Percentiles rank a stretch among this genome's conserved stretches.
Evolutionary conservation across 2,888 invertebrate genomes (phyloP).

Genomic region (Cantharis rustica): DNA sequence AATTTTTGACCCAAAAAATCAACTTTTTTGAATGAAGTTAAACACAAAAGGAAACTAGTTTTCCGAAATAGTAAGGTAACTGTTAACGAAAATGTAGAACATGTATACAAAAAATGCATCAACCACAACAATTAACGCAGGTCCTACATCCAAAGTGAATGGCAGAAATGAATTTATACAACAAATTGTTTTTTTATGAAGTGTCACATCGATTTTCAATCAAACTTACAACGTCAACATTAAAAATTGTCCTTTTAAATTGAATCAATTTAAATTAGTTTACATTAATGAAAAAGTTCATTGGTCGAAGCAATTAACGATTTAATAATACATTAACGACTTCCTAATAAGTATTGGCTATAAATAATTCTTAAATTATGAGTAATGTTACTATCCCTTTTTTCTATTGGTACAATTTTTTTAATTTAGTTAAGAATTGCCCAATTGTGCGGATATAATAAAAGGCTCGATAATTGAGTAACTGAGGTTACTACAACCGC

Average conservation of each 20-base stretch:
- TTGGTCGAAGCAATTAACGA: neutral
- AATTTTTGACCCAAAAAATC: neutral
- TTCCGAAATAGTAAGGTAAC: neutral
- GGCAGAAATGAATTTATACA: neutral
- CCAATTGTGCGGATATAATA: neutral
- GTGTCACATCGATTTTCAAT: neutral
- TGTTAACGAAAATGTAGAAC: neutral
- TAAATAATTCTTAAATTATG: neutral
- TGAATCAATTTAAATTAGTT: neutral
- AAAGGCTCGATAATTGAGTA: neutral
- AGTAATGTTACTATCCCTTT: neutral
- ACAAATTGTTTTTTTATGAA: neutral
- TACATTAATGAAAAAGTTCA: neutral
- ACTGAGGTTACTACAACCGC: neutral
- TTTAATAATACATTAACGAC: neutral
- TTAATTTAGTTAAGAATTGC: neutral
- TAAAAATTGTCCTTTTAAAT: neutral
- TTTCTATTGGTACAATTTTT: neutral
- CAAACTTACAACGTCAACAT: neutral
- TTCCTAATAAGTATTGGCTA: neutral
- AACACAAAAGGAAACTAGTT: neutral
- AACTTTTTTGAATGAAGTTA: neutral
- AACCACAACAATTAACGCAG: neutral
- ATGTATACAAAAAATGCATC: neutral
- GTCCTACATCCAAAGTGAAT: neutral